Evolutionary conservation across 2,888 invertebrate genomes (phyloP), one percentile per base, ranked within the genome.

Genomic region (Melanchra persicariae): DNA sequence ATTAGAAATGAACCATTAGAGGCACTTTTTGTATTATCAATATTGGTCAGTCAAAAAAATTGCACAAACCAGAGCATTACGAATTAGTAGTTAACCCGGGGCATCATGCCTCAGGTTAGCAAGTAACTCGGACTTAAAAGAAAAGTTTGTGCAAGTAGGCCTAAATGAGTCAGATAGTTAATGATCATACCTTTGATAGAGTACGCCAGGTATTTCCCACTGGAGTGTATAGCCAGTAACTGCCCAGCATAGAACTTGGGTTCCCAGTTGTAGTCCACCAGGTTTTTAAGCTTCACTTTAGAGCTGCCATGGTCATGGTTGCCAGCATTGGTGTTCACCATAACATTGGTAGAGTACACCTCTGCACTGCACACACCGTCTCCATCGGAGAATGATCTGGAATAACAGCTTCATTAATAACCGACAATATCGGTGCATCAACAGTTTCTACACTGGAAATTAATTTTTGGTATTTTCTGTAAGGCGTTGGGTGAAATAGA

Each of bases 261-360:
- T 91, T 99, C 99, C 99, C 99, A 99, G 82, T 98, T 98, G 92
- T 98, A 99, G 89, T 99, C 99, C 30, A 99, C 99, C 60, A 99
- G 97, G 91, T 98, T 98, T 88, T 98, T 98, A 57, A 99, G 97
- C 90, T 98, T 99, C 37, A 99, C 98, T 95, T 98, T 98, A 0
- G 98, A 98, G 90, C 98, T 98, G 57, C 98, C 98, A 87, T 98
- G 98, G 87, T 97, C 97, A 87, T 98, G 98, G 79, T 96, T 97
- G 17, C 98, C 98, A 10, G 97, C 96, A 69, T 97, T 97, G 45
- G 98, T 97, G 70, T 97, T 96, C 43, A 98, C 96, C 68, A 97
- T 96, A 22, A 98, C 97, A 88, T 98, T 97, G 51, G 96, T 93
- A 59, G 97, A 95, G 84, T 90, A 94, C 55, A 97, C 93, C 82